These are phyloP conservation scores for Emydoidea blandingii DNA, from an alignment of 2,797 vertebrate genomes.

Conservation along the genomic window DNA sequence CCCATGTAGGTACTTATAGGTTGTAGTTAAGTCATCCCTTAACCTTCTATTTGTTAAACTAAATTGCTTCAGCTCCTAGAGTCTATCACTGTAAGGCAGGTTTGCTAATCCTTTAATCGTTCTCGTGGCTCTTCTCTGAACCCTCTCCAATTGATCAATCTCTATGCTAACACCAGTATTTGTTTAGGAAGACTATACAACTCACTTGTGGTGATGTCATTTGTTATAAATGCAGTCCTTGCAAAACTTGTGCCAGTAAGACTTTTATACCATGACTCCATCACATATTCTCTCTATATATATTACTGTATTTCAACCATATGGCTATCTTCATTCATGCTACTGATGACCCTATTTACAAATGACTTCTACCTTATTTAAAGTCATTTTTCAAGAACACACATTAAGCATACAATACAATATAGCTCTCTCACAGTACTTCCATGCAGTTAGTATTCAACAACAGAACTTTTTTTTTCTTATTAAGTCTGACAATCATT, in stretches of 20 bases:
- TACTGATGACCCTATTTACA: rapidly evolving
- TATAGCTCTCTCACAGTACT: not conserved
- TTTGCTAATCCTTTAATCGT: not conserved
- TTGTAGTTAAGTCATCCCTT: not conserved
- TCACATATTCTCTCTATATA: not conserved
- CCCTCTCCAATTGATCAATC: not conserved
- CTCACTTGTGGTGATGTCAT: not conserved
- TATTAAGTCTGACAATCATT: not conserved
- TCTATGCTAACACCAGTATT: not conserved
- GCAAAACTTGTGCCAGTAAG: not conserved
- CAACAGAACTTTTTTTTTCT: not conserved
- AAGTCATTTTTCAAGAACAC: not conserved
- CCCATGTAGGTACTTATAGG: not conserved
- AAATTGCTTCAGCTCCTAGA: not conserved
- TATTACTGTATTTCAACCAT: not conserved
- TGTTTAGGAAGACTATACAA: rapidly evolving
- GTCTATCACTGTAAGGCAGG: not conserved
- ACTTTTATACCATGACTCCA: rapidly evolving
- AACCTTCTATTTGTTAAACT: not conserved
- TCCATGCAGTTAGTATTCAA: not conserved
- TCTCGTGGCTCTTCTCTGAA: not conserved
- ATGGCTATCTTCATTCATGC: rapidly evolving
- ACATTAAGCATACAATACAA: rapidly evolving
- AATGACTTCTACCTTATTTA: not conserved
- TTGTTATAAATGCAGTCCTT: not conserved